Base-by-base conservation (phyloP, 2,113 vertebrate genomes). In the Salminus brasiliensis region DNA sequence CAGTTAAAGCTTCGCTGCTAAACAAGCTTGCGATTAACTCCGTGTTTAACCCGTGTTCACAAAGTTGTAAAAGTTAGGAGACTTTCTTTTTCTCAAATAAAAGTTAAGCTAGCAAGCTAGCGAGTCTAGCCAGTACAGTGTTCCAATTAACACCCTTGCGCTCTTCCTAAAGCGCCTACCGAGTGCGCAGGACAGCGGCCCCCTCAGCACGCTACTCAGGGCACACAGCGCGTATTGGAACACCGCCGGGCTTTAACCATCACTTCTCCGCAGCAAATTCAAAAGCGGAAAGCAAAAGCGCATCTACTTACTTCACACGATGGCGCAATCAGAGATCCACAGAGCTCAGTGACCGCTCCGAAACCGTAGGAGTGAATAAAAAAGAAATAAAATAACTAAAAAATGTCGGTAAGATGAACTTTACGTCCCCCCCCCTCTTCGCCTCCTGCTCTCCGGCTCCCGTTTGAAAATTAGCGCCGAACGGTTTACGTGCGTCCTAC, bases 391-490 rank as follows among this genome's bases (percentile, higher is more conserved):
- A 57, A 13, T 6, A 72, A 29, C 69, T 1, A 3, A 36, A 30
- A n/a, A 13, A 36, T 1, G 23, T 32, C 5, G 11, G 29, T n/a
- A 36, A 23, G 25, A 2, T 23, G 9, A 23, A 55, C 8, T 1
- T 1, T 25, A 25, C n/a, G n/a, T 23, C 9, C 52, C 0, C n/a
- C 21, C 9, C 12, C 13, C 25, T 18, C 47, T 30, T 66, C 60
- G 85, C 87, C 81, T 87, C 71, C 39, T 72, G 59, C 39, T 29
- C 29, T 71, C 27, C 23, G 67, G 39, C n/a, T 29, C 62, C 71
- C 75, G 41, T 94, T 94, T 93, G 90, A 94, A 94, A 92, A 87
- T 91, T 91, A 90, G 93, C 93, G 93, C 93, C 90, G 86, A 84
- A 89, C 88, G 88, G 90, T 92, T 92, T 89, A 9, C 8, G 47